Evolutionary conservation across 2,888 invertebrate species (phyloP).

Genomic region (Cylloceria caligata): DNA sequence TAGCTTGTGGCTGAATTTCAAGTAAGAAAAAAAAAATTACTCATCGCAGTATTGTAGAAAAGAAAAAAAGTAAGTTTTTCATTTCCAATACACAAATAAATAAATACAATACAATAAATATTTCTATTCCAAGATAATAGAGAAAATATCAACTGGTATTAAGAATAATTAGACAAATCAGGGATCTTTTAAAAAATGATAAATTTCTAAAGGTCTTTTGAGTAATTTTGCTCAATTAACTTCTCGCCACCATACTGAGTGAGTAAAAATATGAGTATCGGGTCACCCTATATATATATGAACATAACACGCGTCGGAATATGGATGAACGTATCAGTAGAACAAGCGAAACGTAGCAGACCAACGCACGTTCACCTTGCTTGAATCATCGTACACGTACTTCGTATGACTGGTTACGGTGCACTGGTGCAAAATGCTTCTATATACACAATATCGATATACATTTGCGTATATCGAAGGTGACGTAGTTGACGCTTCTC

Average conservation of each 20-base stretch:
- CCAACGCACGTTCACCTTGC: background rate
- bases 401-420: background rate
- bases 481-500: slow-evolving; percentile 36
- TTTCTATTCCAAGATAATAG: too few relatives aligned
- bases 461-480: background rate
- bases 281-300: background rate
- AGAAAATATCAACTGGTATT: too few relatives aligned
- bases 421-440: background rate
- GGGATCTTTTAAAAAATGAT: too few relatives aligned
- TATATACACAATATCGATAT: slow-evolving; percentile 3
- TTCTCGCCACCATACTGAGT: too few relatives aligned
- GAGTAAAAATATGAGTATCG: background rate
- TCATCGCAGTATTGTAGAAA: background rate
- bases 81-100: too few relatives aligned
- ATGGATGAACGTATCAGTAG: slow-evolving; percentile 68
- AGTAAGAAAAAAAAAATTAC: background rate
- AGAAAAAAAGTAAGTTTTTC: background rate
- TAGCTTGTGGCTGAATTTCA: background rate
- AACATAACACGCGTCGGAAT: slow-evolving; percentile 51
- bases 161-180: too few relatives aligned
- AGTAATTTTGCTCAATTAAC: too few relatives aligned
- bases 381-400: background rate
- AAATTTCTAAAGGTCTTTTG: too few relatives aligned
- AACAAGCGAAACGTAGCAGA: slow-evolving; percentile 14
- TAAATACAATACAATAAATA: too few relatives aligned